phyloP scores from a whole-genome alignment of 2,797 vertebrate genomes.

The Tokudaia muenninki region DNA sequence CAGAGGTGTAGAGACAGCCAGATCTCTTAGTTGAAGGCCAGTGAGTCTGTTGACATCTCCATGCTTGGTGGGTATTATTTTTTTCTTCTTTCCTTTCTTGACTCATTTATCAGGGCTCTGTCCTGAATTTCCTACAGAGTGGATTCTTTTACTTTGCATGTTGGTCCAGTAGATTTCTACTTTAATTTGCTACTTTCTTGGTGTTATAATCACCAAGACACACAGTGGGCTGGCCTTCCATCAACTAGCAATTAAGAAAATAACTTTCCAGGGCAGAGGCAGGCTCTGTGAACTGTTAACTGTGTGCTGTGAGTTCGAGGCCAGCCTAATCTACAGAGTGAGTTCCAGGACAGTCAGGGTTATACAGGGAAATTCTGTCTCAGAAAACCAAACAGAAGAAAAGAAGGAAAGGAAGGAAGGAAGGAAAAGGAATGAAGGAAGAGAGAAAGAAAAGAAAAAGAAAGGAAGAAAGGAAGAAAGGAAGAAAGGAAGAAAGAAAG shows the following conservation, averaged over 20 bases:
- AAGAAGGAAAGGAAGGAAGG: neutral
- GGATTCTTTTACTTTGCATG: neutral
- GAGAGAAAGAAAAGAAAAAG: no score
- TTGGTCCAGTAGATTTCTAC: neutral
- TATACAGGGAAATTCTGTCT: neutral
- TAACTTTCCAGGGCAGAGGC: neutral
- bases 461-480: neutral
- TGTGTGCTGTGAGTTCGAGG: neutral
- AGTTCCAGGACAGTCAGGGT: neutral
- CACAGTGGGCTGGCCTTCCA: neutral
- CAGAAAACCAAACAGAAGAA: neutral
- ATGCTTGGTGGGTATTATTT: neutral
- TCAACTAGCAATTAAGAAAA: neutral
- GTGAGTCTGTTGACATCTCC: neutral
- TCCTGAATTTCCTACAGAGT: neutral
- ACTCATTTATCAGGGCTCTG: neutral
- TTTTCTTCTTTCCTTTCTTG: neutral
- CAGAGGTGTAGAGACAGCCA: neutral
- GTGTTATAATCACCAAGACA: neutral
- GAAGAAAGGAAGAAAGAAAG: no score
- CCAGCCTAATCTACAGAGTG: neutral
- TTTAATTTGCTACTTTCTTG: neutral
- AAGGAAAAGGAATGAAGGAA: neutral
- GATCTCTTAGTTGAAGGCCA: neutral
- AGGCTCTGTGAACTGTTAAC: neutral